phyloP scores from a whole-genome alignment of 2,797 vertebrate species.

The Centropyge bicolor region DNA sequence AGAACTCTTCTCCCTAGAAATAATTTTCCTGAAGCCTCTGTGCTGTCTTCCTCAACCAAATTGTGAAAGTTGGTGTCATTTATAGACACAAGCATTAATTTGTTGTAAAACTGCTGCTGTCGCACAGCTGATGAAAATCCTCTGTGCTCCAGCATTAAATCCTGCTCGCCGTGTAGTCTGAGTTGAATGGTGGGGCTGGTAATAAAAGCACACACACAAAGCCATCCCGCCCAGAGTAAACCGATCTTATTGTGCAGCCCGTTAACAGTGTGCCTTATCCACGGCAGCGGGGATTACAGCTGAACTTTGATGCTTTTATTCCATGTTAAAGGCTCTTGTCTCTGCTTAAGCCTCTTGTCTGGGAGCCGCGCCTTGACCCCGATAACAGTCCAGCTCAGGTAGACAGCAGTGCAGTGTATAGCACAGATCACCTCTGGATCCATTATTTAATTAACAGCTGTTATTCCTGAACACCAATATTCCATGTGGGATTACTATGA shows the following conservation, averaged over 20 bases:
- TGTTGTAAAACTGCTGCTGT: not conserved
- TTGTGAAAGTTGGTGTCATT: not conserved
- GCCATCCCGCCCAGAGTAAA: slow-evolving; percentile 26
- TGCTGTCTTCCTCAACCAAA: not conserved
- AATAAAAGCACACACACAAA: slow-evolving; percentile 4
- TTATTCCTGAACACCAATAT: not conserved
- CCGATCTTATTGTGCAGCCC: slow-evolving; percentile 40
- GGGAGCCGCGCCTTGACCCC: slow-evolving; percentile 72
- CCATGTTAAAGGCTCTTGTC: slow-evolving; percentile 77
- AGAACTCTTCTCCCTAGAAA: not conserved
- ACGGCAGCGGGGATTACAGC: slow-evolving; percentile 73
- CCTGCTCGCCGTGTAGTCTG: slow-evolving; percentile 8
- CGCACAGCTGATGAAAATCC: slow-evolving; percentile 6
- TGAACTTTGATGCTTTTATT: slow-evolving; percentile 81
- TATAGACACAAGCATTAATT: not conserved
- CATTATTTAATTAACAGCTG: slow-evolving; percentile 44
- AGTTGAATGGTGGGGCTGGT: slow-evolving; percentile 15
- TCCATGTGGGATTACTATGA: not conserved
- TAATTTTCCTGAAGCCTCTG: too few relatives aligned
- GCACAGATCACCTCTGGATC: slow-evolving; percentile 9
- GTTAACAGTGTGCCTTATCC: slow-evolving; percentile 53
- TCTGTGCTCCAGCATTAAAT: slow-evolving; percentile 13
- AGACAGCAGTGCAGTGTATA: not conserved
- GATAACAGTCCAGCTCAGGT: slow-evolving; percentile 66
- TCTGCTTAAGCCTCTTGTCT: slow-evolving; percentile 82